Conservation (phyloP, 37 sponge, comb jelly and placozoan genomes). For the Oopsacas minuta region DNA sequence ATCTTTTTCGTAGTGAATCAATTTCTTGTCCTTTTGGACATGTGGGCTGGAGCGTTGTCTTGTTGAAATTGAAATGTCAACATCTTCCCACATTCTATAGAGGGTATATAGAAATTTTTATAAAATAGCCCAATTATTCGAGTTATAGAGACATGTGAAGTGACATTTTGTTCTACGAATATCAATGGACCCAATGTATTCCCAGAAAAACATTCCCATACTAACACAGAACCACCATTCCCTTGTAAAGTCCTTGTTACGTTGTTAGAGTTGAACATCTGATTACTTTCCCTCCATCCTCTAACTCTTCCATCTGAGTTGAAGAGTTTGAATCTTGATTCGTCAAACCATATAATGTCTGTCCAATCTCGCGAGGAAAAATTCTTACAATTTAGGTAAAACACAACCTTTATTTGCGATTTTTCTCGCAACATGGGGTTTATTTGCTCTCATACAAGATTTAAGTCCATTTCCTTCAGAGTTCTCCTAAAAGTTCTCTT, state of each 20-base stretch:
- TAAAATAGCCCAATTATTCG: neutral
- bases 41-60: neutral
- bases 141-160: neutral
- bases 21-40: neutral
- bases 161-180: neutral
- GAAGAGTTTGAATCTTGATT: neutral
- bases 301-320: neutral
- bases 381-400: neutral
- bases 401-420: neutral
- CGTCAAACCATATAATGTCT: neutral
- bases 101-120: neutral
- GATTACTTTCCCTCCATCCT: neutral
- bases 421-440: neutral
- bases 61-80: neutral
- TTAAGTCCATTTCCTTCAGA: neutral
- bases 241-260: neutral
- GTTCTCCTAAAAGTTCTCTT: neutral
- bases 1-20: neutral
- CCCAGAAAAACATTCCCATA: neutral
- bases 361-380: neutral
- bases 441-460: neutral
- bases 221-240: neutral
- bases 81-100: neutral
- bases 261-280: neutral
- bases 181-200: neutral